These are phyloP conservation scores for Bellardia pandia DNA, from an alignment of 2,888 invertebrate species.

Conservation along the genomic window DNA sequence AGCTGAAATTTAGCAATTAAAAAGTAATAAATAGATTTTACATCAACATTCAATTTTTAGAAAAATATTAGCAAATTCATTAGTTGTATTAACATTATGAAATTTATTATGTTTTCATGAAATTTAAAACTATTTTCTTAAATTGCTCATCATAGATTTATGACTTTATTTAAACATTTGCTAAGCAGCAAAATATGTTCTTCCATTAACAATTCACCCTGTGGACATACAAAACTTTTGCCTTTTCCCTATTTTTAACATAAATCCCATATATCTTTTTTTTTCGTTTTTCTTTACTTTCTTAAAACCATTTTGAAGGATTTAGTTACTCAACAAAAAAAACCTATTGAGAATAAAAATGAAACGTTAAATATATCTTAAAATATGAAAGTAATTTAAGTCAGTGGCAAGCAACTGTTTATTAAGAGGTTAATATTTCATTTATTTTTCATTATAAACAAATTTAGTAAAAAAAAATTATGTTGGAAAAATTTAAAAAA, in stretches of 20 bases:
- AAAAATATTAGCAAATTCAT: too few relatives aligned
- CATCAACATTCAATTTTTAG: too few relatives aligned
- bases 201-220: background rate
- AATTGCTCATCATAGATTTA: too few relatives aligned
- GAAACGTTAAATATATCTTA: background rate
- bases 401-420: background rate
- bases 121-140: too few relatives aligned
- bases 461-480: background rate
- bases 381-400: background rate
- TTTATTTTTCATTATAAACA: background rate
- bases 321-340: background rate
- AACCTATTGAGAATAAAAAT: background rate
- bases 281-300: background rate
- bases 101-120: too few relatives aligned
- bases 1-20: too few relatives aligned
- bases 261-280: background rate
- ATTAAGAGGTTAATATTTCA: constrained; percentile 21
- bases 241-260: background rate
- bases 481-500: background rate
- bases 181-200: background rate
- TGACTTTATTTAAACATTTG: too few relatives aligned
- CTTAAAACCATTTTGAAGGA: background rate
- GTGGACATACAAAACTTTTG: constrained; percentile 10
- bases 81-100: too few relatives aligned
- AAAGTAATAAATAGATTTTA: too few relatives aligned